phyloP scores from a whole-genome alignment of 2,113 vertebrate species.

The Todiramphus chloris region DNA sequence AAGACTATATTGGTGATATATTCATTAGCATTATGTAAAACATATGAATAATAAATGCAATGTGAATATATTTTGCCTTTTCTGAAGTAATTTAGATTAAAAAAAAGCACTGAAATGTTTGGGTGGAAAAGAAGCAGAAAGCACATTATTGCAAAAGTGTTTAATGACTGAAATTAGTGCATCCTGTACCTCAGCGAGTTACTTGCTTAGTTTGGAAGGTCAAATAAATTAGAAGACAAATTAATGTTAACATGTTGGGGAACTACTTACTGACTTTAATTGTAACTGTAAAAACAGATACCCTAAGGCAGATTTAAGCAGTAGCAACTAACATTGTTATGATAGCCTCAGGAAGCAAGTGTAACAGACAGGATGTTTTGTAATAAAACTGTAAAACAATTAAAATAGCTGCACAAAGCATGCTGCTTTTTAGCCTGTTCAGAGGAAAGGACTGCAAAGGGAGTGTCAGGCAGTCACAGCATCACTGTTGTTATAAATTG shows the following conservation, averaged over 20 bases:
- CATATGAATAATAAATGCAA: not conserved
- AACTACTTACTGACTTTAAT: slow-evolving; percentile 72
- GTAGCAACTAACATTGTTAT: slow-evolving; percentile 72
- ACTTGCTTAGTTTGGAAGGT: slow-evolving; percentile 74
- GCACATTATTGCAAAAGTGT: not conserved
- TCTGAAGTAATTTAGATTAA: slow-evolving; percentile 53
- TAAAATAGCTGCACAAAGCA: slow-evolving; percentile 75
- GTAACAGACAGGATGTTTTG: slow-evolving; percentile 76
- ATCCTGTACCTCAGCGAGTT: slow-evolving; percentile 57
- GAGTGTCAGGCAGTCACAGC: slow-evolving; percentile 49
- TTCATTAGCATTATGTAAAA: not conserved
- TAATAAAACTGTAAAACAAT: slow-evolving; percentile 82
- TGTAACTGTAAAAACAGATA: slow-evolving; percentile 78
- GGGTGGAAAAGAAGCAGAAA: slow-evolving; percentile 38
- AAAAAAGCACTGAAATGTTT: slow-evolving; percentile 54
- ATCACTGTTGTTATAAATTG: slow-evolving; percentile 68
- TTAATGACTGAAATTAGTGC: not conserved
- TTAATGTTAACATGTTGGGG: slow-evolving; percentile 75
- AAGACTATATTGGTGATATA: not conserved
- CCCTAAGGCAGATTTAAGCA: slow-evolving; percentile 67
- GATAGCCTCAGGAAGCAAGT: slow-evolving; percentile 75
- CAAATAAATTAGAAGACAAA: slow-evolving; percentile 79
- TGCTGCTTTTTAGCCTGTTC: slow-evolving; percentile 43
- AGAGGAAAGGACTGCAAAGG: slow-evolving; percentile 57
- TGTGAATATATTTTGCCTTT: slow-evolving; percentile 7